Evolutionary conservation across 2,797 vertebrate species (phyloP), one percentile per base, ranked within the genome.

Genomic region (Uromys caudimaculatus): DNA sequence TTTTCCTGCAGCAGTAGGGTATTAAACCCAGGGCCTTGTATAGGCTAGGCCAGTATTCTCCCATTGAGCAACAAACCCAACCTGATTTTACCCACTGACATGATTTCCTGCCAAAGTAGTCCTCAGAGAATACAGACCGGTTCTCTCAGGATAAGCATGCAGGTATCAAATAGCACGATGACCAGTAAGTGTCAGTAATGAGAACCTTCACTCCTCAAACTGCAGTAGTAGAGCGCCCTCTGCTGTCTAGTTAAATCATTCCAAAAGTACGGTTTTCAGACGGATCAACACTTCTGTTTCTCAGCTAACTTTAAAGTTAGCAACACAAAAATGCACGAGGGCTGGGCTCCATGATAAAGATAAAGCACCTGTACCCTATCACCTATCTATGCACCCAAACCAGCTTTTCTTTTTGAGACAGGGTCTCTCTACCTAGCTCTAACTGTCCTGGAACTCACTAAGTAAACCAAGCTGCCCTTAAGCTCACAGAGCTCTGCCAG

Each of bases 181-280:
- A 92, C 44, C 4, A 89, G 1, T 78, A 60, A 81, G 35, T 60
- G 93, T 64, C 1, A 24, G n/a, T 75, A 75, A 73, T 24, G 90
- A 78, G 29, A 86, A 75, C 75, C 60, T 71, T 82, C 13, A 56
- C 19, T 89, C 38, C 19, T 94, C 88, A 38, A 96, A 97, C 93
- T 69, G 75, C 84, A 93, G 96, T 94, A 91, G 97, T 98, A 97
- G 96, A 98, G 98, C 98, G 97, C 98, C 98, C 98, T 98, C 98
- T 99, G 86, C 6, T 58, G 98, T 98, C 93, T 86, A 97, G 85
- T 52, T n/a, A 81, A 89, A 94, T 82, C 23, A 86, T 50, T 89
- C 23, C 29, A 67, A 50, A n/a, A 32, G 60, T 10, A 76, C 56
- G 3, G 87, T 58, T 90, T 62, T 35, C 7, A 81, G 13, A 83